Conservation (phyloP, 2,113 vertebrate species). For the Amphilophus citrinellus region DNA sequence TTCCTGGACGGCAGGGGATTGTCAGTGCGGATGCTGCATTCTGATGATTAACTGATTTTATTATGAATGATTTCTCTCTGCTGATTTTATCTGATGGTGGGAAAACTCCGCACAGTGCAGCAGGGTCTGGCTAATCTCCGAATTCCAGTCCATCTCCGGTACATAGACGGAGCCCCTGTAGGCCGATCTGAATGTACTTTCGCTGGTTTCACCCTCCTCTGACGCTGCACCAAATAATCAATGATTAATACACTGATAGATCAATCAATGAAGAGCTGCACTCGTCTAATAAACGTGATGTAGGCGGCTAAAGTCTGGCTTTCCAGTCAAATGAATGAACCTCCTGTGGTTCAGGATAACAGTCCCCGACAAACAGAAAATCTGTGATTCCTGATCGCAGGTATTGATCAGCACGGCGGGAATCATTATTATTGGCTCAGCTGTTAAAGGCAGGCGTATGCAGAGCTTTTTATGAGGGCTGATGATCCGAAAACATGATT, state of each 20-base stretch:
- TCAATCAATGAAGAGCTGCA: not conserved
- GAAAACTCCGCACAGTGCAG: not conserved
- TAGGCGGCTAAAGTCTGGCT: not conserved
- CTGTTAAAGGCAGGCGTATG: no score
- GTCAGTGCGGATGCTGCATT: not conserved
- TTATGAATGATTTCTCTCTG: not conserved
- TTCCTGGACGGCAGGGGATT: slow-evolving; percentile 25
- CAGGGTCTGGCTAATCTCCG: not conserved
- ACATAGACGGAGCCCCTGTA: slow-evolving; percentile 32
- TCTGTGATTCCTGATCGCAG: not conserved
- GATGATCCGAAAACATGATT: not conserved
- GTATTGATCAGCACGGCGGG: not conserved
- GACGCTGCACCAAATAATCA: not conserved
- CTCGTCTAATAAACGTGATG: not conserved
- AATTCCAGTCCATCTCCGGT: rapidly evolving
- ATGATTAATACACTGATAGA: not conserved
- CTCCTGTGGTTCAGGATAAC: not conserved
- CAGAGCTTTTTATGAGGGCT: not conserved
- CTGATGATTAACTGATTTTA: not conserved
- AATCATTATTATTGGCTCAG: not conserved
- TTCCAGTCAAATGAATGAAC: not conserved
- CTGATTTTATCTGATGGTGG: rapidly evolving
- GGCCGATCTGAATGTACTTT: not conserved
- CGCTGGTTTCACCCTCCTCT: not conserved
- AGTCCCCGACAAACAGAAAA: not conserved